Evolutionary conservation across 2,797 vertebrate genomes (phyloP), one percentile per base, ranked within the genome.

Genomic region (Enteromius unitaeniatus): DNA sequence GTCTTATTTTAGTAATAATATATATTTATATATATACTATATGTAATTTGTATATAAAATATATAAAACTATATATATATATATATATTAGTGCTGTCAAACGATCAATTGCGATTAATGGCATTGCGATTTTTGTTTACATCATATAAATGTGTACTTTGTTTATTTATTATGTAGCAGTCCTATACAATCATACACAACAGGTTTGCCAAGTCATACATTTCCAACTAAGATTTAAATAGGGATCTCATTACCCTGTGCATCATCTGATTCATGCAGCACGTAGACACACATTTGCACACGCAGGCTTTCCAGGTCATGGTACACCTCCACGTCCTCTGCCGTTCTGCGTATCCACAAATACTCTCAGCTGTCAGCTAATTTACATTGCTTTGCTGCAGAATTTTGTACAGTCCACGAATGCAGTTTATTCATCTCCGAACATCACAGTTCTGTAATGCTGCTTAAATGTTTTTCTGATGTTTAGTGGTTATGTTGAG

Each of bases 271-370:
- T 69, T 80, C 55, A 75, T 81, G 65, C 80, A 78, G 69, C 73
- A 77, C 60, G 49, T 73, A 51, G 23, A 40, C 60, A 64, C 72
- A 77, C 60, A 69, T 40, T 31, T 47, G 58, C 79, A 51, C 77
- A 45, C 55, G n/a, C 58, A 75, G 21, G 62, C 70, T 40, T 78
- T 73, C 26, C 70, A 60, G 70, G 55, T 79, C 83, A 74, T 37
- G 17, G 37, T 58, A 64, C 70, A 76, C 79, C 67, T 49, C 45
- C 34, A 70, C 9, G 51, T 75, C 47, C 26, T 34, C 34, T 17
- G 70, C 34, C 83, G 83, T 83, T 78, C 68, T 82, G 64, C 64
- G n/a, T 23, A 88, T 87, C 89, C 90, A 78, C 74, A 79, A 23
- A 5, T 86, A 86, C 85, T 80, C 84, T 85, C 74, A 84, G 86